phyloP scores from a whole-genome alignment of 2,888 invertebrate genomes.

The Caenorhabditis sp. region DNA sequence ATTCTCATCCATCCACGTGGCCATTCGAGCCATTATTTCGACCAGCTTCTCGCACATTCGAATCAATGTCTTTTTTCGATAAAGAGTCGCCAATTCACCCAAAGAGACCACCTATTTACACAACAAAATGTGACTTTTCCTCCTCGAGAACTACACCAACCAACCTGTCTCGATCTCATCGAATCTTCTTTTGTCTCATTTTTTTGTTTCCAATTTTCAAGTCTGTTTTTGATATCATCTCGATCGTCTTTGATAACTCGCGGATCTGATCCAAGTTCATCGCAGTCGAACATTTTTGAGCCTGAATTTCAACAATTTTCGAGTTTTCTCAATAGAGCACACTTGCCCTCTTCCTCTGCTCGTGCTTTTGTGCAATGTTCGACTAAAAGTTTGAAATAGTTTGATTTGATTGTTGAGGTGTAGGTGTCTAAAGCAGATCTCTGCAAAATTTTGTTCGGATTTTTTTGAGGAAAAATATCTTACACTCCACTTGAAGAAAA shows the following conservation, averaged over 20 bases:
- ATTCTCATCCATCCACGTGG: slow-evolving; percentile 32
- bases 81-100: slow-evolving; percentile 26
- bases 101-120: slow-evolving; percentile 9
- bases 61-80: slow-evolving; percentile 30
- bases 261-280: slow-evolving; percentile 28
- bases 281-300: slow-evolving; percentile 26
- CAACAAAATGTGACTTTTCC: background rate
- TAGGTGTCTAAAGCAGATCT: slow-evolving; percentile 13
- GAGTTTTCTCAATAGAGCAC: background rate
- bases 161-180: slow-evolving; percentile 4
- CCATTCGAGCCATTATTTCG: slow-evolving; percentile 23
- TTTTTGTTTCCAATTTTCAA: slow-evolving; percentile 10
- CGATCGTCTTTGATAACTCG: slow-evolving; percentile 29
- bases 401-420: slow-evolving; percentile 14
- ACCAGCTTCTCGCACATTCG: slow-evolving; percentile 24
- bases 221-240: slow-evolving; percentile 26
- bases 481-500: background rate
- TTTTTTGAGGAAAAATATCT: background rate
- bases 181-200: slow-evolving; percentile 12
- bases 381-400: slow-evolving; percentile 19
- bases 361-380: slow-evolving; percentile 26
- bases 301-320: background rate
- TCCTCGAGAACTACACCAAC: background rate
- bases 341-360: slow-evolving; percentile 8
- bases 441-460: background rate